Evolutionary conservation across 2,888 invertebrate genomes (phyloP).

Genomic region (Mycogona germanica): DNA sequence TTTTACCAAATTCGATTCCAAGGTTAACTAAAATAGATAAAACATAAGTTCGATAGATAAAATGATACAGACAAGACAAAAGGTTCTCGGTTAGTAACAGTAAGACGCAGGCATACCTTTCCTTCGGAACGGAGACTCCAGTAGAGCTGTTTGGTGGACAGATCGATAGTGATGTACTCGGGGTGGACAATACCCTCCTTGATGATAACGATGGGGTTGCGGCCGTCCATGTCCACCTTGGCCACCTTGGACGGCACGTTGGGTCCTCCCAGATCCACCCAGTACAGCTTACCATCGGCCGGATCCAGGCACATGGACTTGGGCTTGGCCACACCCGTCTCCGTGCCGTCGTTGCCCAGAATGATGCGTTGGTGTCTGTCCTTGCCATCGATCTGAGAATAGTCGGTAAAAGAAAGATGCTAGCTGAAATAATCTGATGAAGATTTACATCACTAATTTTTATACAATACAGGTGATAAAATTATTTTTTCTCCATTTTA

Average conservation of each 20-base stretch:
- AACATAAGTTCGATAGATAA: no score
- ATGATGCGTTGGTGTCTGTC: constrained; percentile 70
- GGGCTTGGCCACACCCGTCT: constrained; percentile 73
- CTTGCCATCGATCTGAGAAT: constrained; percentile 56
- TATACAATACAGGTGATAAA: no score
- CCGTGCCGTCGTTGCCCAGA: constrained; percentile 77
- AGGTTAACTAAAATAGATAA: no score
- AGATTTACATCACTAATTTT: no score
- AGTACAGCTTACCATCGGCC: constrained; percentile 83
- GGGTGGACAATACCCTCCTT: constrained; percentile 54
- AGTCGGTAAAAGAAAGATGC: no score
- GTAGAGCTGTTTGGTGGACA: constrained; percentile 66
- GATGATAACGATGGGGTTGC: constrained; percentile 56
- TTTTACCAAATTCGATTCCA: no score
- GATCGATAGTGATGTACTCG: constrained; percentile 69
- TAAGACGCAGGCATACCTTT: no score
- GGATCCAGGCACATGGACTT: constrained; percentile 82
- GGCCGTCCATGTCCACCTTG: constrained; percentile 85
- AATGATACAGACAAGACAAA: neutral
- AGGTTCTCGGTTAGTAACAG: no score
- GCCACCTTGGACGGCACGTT: constrained; percentile 69
- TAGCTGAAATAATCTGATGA: no score
- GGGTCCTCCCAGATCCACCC: constrained; percentile 90
- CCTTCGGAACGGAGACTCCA: constrained; percentile 50
- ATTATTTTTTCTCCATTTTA: no score